Evolutionary conservation across 2,888 invertebrate species (phyloP).

Genomic region (Cistogaster globosa): DNA sequence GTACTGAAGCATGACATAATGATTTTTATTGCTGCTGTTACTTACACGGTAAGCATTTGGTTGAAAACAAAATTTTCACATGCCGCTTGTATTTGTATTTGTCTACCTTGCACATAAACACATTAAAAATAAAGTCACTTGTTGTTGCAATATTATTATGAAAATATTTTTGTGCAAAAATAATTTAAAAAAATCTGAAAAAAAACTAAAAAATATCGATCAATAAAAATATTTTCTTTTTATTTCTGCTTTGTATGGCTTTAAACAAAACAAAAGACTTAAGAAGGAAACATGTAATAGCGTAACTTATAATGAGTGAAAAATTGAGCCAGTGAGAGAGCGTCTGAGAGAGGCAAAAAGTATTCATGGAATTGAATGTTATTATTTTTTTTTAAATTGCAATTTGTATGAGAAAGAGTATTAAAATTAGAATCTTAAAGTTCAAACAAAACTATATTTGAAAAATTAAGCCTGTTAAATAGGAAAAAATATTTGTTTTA

Average conservation of each 20-base stretch:
- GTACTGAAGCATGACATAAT: slow-evolving; percentile 45
- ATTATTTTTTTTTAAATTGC: background rate
- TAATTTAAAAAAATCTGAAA: background rate
- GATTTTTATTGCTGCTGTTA: background rate
- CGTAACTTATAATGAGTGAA: background rate
- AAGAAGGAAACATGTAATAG: slow-evolving; percentile 33
- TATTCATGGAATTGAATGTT: background rate
- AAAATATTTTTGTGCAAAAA: slow-evolving; percentile 20
- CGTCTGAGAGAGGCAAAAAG: background rate
- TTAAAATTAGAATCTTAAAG: background rate
- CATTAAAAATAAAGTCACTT: slow-evolving; percentile 13
- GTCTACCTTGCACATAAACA: slow-evolving; percentile 11
- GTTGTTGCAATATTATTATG: slow-evolving; percentile 51
- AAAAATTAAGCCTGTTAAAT: too few species aligned
- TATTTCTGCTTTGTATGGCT: background rate
- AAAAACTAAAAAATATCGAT: slow-evolving; percentile 17
- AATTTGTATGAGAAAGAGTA: background rate
- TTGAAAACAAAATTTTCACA: slow-evolving; percentile 28
- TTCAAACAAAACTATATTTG: too few species aligned
- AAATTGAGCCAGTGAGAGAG: too few species aligned
- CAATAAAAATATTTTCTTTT: background rate
- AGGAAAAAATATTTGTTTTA: too few species aligned
- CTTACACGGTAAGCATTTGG: background rate
- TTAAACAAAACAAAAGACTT: slow-evolving; percentile 44
- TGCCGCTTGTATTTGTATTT: background rate